Evolutionary conservation across 2,888 invertebrate genomes (phyloP).

Genomic region (Clivina fossor): DNA sequence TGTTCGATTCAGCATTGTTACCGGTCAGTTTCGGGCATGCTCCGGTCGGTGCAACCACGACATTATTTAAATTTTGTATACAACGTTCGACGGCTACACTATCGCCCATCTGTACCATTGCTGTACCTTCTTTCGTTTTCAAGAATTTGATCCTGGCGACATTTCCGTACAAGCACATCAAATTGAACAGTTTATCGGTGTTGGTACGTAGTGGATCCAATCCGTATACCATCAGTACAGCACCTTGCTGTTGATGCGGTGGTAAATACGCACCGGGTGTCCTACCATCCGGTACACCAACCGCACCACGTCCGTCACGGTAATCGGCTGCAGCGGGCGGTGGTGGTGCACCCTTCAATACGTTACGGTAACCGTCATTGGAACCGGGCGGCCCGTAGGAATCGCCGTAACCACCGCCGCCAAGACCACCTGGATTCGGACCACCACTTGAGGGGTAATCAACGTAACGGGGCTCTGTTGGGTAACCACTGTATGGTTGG

Average conservation of each 20-base stretch:
- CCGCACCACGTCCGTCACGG: conserved; percentile 46
- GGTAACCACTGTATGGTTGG: conserved; percentile 74
- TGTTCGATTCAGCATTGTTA: conserved; percentile 38
- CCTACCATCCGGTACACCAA: conserved; percentile 45
- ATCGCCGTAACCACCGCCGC: conserved; percentile 50
- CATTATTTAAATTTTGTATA: conserved; percentile 92
- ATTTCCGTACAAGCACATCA: conserved; percentile 98
- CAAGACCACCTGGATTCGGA: conserved; percentile 48
- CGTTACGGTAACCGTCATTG: conserved; percentile 56
- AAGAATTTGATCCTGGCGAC: conserved; percentile 96
- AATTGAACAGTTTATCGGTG: conserved; percentile 94
- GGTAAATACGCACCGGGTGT: conserved; percentile 36
- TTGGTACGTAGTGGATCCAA: conserved; percentile 92
- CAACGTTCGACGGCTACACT: conserved; percentile 91
- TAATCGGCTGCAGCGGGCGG: conserved; percentile 57
- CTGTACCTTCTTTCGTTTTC: conserved; percentile 97
- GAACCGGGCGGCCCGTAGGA: conserved; percentile 54
- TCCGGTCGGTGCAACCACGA: conserved; percentile 76
- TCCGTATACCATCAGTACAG: conserved; percentile 98
- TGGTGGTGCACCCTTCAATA: conserved; percentile 53
- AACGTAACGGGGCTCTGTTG: conserved; percentile 48
- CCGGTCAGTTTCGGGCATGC: conserved; percentile 48
- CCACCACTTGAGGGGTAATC: conserved; percentile 51
- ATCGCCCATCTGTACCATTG: conserved; percentile 99
- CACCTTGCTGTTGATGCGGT: conserved; percentile 67